Evolutionary conservation across 2,888 invertebrate genomes (phyloP).

Genomic region (Megamerina dolium): DNA sequence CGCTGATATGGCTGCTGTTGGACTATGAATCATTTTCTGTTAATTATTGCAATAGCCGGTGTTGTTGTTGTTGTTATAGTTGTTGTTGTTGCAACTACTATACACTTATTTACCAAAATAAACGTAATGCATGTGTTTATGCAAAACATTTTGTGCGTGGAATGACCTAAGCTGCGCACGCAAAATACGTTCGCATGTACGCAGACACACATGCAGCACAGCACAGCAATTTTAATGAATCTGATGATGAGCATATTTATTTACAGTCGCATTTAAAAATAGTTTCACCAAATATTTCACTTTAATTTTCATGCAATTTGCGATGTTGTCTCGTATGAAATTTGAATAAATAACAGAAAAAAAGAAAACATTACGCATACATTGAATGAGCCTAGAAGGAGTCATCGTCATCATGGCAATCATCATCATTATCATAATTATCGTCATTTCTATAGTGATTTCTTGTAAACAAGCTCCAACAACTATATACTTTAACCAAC

Average conservation of each 20-base stretch:
- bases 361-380: background rate
- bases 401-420: no score
- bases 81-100: slow-evolving; percentile 26
- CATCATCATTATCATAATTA: no score
- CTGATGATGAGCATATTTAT: slow-evolving; percentile 1
- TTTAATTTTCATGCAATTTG: slow-evolving; percentile 21
- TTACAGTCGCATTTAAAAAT: slow-evolving; percentile 28
- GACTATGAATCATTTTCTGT: slow-evolving; percentile 19
- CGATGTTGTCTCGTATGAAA: slow-evolving; percentile 21
- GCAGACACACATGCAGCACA: no score
- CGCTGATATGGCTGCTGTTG: no score
- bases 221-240: no score
- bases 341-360: no score
- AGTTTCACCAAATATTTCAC: slow-evolving; percentile 20
- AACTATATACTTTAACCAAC: no score
- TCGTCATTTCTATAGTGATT: no score
- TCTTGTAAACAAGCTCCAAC: no score
- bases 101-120: slow-evolving; percentile 31
- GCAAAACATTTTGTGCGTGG: slow-evolving; percentile 20
- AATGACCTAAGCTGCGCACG: slow-evolving; percentile 10
- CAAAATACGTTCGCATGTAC: background rate
- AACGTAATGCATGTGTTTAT: slow-evolving; percentile 41
- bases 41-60: no score
- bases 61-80: no score
- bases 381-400: no score